Percentiles rank a stretch among this genome's conserved stretches.
These are phyloP conservation scores for Trichopoda pennipes DNA, from an alignment of 2,888 invertebrate species.

Conservation along the genomic window DNA sequence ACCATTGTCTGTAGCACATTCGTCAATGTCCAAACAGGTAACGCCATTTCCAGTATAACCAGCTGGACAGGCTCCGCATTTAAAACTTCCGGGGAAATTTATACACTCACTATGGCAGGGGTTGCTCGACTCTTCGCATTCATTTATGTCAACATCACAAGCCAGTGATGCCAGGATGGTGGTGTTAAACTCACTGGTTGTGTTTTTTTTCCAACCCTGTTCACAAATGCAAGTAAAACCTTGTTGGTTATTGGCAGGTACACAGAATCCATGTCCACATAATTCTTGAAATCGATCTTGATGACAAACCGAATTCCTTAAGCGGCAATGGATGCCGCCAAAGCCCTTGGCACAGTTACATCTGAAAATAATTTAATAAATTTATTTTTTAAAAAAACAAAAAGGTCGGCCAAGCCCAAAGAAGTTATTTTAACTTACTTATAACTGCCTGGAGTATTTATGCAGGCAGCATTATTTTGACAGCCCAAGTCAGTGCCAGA, in stretches of 20 bases:
- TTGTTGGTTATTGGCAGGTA: conserved; percentile 84
- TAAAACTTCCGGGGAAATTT: conserved; percentile 93
- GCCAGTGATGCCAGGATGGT: conserved; percentile 75
- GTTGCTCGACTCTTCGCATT: conserved; percentile 87
- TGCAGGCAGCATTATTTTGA: conserved; percentile 92
- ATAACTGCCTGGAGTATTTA: conserved; percentile 90
- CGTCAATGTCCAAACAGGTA: conserved; percentile 92
- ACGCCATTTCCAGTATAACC: conserved; percentile 95
- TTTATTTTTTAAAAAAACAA: neutral
- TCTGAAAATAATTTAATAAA: conserved; percentile 79
- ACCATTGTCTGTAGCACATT: conserved; percentile 91
- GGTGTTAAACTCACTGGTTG: conserved; percentile 82
- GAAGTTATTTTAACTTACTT: conserved; percentile 81
- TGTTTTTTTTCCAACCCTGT: conserved; percentile 92
- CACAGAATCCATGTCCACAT: conserved; percentile 93
- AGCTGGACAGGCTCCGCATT: conserved; percentile 92
- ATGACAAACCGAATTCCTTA: conserved; percentile 87
- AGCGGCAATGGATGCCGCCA: conserved; percentile 91
- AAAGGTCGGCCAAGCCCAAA: too few relatives aligned
- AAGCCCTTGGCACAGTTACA: conserved; percentile 90
- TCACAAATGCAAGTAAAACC: conserved; percentile 91
- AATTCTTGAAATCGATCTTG: conserved; percentile 86
- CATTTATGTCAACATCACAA: conserved; percentile 93
- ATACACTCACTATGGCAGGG: conserved; percentile 92
- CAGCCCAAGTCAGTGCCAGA: conserved; percentile 93